Conservation (phyloP, 2,888 invertebrate species). For the Chesias legatella region DNA sequence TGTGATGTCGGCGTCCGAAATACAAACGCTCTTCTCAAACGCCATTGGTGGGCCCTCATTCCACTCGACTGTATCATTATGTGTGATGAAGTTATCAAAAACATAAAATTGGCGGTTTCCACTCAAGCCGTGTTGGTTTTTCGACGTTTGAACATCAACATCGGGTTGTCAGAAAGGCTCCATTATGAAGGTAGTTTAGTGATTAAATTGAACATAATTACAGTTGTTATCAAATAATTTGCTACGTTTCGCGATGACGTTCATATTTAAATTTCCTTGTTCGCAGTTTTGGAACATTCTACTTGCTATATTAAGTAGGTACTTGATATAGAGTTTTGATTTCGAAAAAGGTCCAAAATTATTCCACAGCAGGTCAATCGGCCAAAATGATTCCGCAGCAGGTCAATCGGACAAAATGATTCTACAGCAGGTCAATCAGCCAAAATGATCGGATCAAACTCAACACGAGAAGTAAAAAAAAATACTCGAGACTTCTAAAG, state of each 20-base stretch:
- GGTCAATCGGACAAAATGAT: no score
- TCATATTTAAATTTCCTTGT: background rate
- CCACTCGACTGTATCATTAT: constrained; percentile 57
- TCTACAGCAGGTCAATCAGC: no score
- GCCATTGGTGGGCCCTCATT: constrained; percentile 60
- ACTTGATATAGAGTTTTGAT: no score
- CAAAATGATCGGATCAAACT: no score
- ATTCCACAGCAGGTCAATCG: no score
- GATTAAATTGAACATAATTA: constrained; percentile 14
- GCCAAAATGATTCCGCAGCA: no score
- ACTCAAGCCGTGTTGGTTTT: constrained; percentile 67
- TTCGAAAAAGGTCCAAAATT: no score
- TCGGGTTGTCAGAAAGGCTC: constrained; percentile 27
- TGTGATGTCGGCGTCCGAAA: constrained; percentile 53
- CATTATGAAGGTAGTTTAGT: constrained; percentile 17
- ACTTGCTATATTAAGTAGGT: no score
- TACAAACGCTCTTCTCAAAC: constrained; percentile 47
- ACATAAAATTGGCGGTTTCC: constrained; percentile 56
- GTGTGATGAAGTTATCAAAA: constrained; percentile 71
- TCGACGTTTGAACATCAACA: constrained; percentile 61
- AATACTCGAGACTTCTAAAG: no score
- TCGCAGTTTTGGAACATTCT: no score
- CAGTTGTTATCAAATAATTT: constrained; percentile 12
- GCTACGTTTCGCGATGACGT: constrained; percentile 11
- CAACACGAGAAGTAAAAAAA: no score